These are phyloP conservation scores for Spilarctia lutea DNA, from an alignment of 2,888 invertebrate species.

Conservation along the genomic window DNA sequence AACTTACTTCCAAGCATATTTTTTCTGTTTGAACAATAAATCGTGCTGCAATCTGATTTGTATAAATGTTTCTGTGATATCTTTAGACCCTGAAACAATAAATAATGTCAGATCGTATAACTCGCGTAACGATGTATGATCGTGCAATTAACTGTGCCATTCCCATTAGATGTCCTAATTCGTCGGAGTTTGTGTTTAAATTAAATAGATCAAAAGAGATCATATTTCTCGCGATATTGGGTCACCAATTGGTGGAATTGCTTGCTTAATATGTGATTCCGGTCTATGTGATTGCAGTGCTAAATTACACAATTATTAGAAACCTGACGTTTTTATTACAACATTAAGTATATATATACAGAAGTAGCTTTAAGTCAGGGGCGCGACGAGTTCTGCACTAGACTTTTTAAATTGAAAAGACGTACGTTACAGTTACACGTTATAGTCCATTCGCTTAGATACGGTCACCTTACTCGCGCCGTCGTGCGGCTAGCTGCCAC, in stretches of 20 bases:
- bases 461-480: too few species aligned
- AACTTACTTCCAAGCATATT: slow-evolving; percentile 83
- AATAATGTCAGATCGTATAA: neutral
- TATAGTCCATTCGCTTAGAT: too few species aligned
- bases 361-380: neutral
- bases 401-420: neutral
- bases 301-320: neutral
- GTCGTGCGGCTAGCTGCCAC: too few species aligned
- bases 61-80: slow-evolving; percentile 81
- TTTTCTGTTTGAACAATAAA: slow-evolving; percentile 77
- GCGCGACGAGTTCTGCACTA: neutral
- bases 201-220: neutral
- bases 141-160: neutral
- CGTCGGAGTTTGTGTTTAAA: slow-evolving; percentile 3
- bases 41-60: slow-evolving; percentile 81
- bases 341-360: neutral
- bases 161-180: neutral
- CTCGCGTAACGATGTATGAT: neutral
- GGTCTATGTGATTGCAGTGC: neutral
- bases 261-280: neutral
- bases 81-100: slow-evolving; percentile 76
- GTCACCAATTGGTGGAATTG: slow-evolving; percentile 3
- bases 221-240: neutral
- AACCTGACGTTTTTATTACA: neutral
- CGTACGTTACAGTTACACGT: too few species aligned